These are phyloP conservation scores for Dicycla oo DNA, from an alignment of 2,888 invertebrate species.

Conservation along the genomic window DNA sequence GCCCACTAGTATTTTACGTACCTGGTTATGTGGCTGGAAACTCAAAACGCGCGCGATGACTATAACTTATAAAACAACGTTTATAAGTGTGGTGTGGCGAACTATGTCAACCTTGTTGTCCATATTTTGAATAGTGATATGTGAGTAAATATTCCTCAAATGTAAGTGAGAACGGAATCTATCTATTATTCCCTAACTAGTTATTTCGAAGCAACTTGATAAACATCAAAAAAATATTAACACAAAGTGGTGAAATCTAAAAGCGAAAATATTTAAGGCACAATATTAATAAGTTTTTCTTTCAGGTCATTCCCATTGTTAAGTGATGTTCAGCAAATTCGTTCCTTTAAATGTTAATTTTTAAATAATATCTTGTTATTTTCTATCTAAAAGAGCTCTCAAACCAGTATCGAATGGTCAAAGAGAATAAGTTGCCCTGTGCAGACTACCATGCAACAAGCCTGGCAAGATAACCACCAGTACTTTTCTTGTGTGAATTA, in stretches of 20 bases:
- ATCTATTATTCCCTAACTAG: constrained; percentile 32
- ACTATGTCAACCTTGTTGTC: constrained; percentile 13
- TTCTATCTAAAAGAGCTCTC: background rate
- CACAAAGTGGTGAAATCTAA: constrained; percentile 45
- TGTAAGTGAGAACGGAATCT: constrained; percentile 10
- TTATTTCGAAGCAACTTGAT: constrained; percentile 23
- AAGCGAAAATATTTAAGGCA: constrained; percentile 5
- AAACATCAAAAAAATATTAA: constrained; percentile 35
- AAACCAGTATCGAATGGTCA: background rate
- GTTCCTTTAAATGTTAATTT: background rate
- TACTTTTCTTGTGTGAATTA: background rate
- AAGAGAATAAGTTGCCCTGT: background rate
- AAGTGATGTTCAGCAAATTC: background rate
- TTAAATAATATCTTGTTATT: background rate
- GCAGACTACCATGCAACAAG: background rate
- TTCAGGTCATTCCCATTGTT: constrained; percentile 26
- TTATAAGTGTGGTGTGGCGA: constrained; percentile 32
- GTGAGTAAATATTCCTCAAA: constrained; percentile 16
- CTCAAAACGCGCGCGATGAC: constrained; percentile 39
- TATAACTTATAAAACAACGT: constrained; percentile 43
- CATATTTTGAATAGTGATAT: constrained; percentile 11
- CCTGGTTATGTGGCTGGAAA: constrained; percentile 52
- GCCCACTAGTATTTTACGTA: constrained; percentile 46
- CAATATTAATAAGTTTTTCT: background rate
- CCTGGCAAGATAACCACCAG: background rate